phyloP scores from a whole-genome alignment of 2,888 invertebrate species.

The Pachymerium ferrugineum region DNA sequence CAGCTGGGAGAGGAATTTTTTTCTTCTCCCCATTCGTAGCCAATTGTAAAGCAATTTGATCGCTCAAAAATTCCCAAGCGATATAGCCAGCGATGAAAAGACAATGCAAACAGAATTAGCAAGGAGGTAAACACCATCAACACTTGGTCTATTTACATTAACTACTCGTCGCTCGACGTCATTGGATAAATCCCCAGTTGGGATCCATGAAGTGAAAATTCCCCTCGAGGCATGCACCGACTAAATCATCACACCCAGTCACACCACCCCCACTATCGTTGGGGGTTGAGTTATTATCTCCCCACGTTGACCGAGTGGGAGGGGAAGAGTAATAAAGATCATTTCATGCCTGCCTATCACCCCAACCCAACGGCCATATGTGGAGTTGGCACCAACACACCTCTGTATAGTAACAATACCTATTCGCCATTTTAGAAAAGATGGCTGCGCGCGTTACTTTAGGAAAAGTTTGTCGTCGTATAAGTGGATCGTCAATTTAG shows the following conservation, averaged over 20 bases:
- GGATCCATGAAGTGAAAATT: neutral
- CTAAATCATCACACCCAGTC: constrained; percentile 5
- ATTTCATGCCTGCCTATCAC: constrained; percentile 33
- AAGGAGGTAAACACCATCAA: neutral
- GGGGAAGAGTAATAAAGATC: constrained; percentile 30
- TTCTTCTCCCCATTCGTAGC: too few species aligned
- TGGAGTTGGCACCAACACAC: constrained; percentile 1
- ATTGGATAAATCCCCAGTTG: constrained; percentile 7
- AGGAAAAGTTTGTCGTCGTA: neutral
- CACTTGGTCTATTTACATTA: constrained; percentile 15
- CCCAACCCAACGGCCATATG: constrained; percentile 9
- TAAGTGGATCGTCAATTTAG: neutral
- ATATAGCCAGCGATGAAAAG: constrained; percentile 9
- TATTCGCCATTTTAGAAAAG: neutral
- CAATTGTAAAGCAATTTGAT: neutral
- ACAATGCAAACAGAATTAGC: constrained; percentile 23
- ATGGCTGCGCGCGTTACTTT: too few species aligned
- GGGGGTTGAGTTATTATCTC: constrained; percentile 30
- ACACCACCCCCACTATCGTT: neutral
- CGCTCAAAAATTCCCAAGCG: neutral
- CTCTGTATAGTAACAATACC: neutral
- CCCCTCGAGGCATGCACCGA: neutral
- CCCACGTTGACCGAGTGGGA: constrained; percentile 28
- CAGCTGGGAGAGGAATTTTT: too few species aligned
- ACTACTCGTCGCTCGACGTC: constrained; percentile 7